These are phyloP conservation scores for Papilio polytes DNA, from an alignment of 1,140 invertebrate species.

Conservation along the genomic window DNA sequence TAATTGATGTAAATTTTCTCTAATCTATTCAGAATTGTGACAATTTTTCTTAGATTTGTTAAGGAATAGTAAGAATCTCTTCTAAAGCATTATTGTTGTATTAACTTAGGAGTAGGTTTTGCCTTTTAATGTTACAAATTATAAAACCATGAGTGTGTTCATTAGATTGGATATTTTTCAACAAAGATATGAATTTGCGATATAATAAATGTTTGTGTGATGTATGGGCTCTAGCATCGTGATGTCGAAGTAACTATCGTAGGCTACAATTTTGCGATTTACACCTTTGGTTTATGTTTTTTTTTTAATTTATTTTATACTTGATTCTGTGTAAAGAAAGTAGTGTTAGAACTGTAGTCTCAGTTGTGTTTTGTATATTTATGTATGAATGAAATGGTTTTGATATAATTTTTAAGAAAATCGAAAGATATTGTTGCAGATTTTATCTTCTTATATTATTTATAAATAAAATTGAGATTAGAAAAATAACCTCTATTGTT, in stretches of 20 bases:
- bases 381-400: no score
- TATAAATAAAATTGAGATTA: not conserved
- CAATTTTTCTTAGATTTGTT: not conserved
- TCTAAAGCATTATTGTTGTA: not conserved
- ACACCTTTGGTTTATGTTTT: no score
- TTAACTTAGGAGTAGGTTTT: constrained; percentile 6
- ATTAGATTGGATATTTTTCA: constrained; percentile 40
- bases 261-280: no score
- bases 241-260: no score
- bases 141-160: constrained; percentile 50
- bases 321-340: no score
- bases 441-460: no score
- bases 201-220: not conserved
- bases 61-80: not conserved
- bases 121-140: constrained; percentile 28
- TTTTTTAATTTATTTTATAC: no score
- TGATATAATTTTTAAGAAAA: no score
- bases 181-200: constrained; percentile 25
- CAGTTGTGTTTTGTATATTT: no score
- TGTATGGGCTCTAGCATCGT: constrained; percentile 22
- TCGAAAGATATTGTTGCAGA: no score
- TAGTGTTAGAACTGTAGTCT: no score
- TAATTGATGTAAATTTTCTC: not conserved
- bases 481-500: not conserved
- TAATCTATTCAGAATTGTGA: not conserved